These are phyloP conservation scores for Paralvinella palmiformis DNA, from an alignment of 1,140 invertebrate genomes.

Conservation along the genomic window DNA sequence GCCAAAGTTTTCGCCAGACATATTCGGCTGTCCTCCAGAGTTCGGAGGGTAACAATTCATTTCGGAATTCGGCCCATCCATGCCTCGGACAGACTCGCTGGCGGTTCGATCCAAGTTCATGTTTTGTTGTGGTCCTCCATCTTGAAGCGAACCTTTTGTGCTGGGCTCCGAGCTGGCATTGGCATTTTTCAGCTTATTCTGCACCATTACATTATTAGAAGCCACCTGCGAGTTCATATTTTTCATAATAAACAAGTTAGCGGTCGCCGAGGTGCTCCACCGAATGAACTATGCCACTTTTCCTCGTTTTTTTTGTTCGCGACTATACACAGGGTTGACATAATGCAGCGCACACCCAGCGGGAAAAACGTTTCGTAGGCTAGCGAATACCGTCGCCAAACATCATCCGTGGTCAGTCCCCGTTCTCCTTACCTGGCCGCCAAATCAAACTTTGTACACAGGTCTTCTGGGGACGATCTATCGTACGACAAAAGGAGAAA, in stretches of 20 bases:
- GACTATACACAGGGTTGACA: constrained; percentile 29
- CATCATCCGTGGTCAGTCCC: constrained; percentile 8
- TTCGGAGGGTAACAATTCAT: constrained; percentile 35
- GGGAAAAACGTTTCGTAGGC: constrained; percentile 9
- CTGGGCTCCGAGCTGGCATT: constrained; percentile 28
- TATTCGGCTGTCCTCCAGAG: constrained; percentile 28
- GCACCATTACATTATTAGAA: constrained; percentile 24
- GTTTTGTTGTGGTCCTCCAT: constrained; percentile 40
- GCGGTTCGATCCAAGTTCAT: constrained; percentile 29
- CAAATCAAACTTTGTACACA: constrained; percentile 26
- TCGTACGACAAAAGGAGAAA: constrained; percentile 28
- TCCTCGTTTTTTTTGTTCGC: constrained; percentile 30
- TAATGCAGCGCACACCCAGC: constrained; percentile 31
- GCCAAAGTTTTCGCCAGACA: constrained; percentile 31
- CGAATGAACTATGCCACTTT: constrained; percentile 21
- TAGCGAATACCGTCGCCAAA: constrained; percentile 23
- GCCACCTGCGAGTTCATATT: constrained; percentile 25
- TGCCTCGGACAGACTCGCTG: constrained; percentile 29
- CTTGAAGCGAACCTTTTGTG: constrained; percentile 45
- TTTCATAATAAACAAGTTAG: constrained; percentile 30
- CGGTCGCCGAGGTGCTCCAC: constrained; percentile 22
- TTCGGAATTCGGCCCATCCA: constrained; percentile 38
- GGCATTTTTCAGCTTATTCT: constrained; percentile 27
- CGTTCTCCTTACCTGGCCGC: constrained; percentile 3
- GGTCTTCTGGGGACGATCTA: constrained; percentile 31